phyloP scores from a whole-genome alignment of 2,797 vertebrate species.

The Tangara arthus region DNA sequence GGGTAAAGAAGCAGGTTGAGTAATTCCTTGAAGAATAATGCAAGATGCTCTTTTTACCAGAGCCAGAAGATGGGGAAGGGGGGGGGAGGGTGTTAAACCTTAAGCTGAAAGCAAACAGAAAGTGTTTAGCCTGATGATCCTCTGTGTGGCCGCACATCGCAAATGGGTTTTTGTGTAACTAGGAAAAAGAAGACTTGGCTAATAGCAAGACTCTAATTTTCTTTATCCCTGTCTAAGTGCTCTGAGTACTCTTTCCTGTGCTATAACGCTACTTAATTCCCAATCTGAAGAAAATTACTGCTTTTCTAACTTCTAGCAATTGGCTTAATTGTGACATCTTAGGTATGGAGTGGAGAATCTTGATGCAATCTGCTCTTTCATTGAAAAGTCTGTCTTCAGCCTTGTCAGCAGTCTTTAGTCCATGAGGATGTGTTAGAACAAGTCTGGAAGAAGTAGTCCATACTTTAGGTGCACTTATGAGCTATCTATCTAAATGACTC shows the following conservation, averaged over 20 bases:
- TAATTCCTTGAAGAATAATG: neutral
- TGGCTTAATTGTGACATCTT: neutral
- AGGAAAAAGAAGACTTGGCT: neutral
- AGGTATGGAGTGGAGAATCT: neutral
- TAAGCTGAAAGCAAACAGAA: neutral
- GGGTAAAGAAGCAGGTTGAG: neutral
- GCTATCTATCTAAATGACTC: neutral
- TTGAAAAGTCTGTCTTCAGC: neutral
- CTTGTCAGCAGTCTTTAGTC: neutral
- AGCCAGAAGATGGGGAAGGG: neutral
- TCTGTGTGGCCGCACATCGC: neutral
- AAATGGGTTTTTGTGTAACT: neutral
- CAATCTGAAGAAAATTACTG: neutral
- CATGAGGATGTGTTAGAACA: neutral
- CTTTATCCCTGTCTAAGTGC: neutral
- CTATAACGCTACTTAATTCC: neutral
- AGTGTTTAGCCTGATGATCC: neutral
- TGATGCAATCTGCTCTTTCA: neutral
- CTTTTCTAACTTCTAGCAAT: neutral
- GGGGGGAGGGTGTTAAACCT: neutral
- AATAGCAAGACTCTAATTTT: neutral
- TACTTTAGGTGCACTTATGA: neutral
- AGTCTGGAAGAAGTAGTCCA: neutral
- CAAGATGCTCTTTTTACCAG: neutral
- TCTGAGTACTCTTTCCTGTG: neutral